Evolutionary conservation across 2,888 invertebrate genomes (phyloP).

Genomic region (Callinectes sapidus): DNA sequence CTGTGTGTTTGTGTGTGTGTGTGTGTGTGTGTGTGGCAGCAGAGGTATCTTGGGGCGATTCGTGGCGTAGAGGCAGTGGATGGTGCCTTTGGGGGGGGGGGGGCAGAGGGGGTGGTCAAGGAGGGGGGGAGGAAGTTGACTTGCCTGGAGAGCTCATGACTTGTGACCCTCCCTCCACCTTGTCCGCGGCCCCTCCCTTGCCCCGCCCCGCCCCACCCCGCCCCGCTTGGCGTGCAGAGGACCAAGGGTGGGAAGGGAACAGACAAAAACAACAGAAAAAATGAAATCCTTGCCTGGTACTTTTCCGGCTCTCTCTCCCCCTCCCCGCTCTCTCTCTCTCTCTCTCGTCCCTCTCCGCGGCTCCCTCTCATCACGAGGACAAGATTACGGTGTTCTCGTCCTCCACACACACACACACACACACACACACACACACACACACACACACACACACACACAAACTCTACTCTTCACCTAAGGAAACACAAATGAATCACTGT

Average conservation of each 20-base stretch:
- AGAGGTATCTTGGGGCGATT: background rate
- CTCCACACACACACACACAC: background rate
- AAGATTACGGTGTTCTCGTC: constrained; percentile 14
- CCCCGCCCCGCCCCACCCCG: background rate
- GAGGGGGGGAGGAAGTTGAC: background rate
- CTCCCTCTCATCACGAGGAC: background rate
- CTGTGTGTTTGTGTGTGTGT: background rate
- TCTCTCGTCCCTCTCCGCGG: background rate
- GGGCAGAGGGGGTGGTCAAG: background rate
- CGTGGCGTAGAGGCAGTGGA: background rate
- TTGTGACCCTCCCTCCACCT: background rate
- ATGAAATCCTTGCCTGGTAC: background rate
- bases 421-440: background rate
- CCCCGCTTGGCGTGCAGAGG: background rate
- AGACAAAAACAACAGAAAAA: background rate
- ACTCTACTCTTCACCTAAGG: too few species aligned
- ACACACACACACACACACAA: background rate
- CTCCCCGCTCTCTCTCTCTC: background rate
- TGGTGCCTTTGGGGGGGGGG: background rate
- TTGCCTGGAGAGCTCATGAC: background rate
- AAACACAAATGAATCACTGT: background rate
- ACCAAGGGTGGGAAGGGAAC: background rate
- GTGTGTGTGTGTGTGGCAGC: background rate
- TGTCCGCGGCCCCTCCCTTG: background rate
- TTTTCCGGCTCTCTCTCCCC: background rate